These are phyloP conservation scores for Lobophora halterata DNA, from an alignment of 2,888 invertebrate genomes.

Conservation along the genomic window DNA sequence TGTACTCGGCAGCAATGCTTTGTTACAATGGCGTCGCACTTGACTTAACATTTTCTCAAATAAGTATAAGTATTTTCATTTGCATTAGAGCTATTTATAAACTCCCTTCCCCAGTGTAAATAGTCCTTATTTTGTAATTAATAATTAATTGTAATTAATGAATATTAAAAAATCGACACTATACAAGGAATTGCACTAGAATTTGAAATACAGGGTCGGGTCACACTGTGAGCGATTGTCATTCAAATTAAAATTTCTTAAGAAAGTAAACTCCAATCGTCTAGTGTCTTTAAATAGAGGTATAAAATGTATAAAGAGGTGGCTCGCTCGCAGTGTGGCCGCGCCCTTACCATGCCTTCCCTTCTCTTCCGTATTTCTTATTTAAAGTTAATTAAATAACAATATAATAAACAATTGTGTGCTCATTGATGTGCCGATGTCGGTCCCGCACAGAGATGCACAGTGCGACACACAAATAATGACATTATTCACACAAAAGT, in stretches of 20 bases:
- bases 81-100: slow-evolving; percentile 14
- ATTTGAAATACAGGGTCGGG: slow-evolving; percentile 6
- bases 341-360: slow-evolving; percentile 9
- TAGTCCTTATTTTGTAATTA: slow-evolving; percentile 19
- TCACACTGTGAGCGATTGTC: slow-evolving; percentile 11
- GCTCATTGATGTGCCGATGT: no score
- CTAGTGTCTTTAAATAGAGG: slow-evolving; percentile 22
- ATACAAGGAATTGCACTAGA: slow-evolving; percentile 26
- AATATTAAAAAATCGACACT: slow-evolving; percentile 8
- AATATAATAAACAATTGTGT: no score
- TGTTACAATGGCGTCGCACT: no score
- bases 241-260: slow-evolving; percentile 7
- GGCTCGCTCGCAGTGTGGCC: slow-evolving; percentile 21
- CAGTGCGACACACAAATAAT: no score
- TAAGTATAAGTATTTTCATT: no score
- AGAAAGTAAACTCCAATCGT: slow-evolving; percentile 14
- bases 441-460: no score
- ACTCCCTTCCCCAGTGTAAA: slow-evolving; percentile 17
- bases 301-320: slow-evolving; percentile 7
- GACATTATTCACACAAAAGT: no score
- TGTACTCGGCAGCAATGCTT: no score
- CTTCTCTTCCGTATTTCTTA: slow-evolving; percentile 13
- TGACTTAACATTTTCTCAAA: no score
- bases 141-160: slow-evolving; percentile 1
- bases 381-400: slow-evolving; percentile 9